phyloP scores from a whole-genome alignment of 2,113 vertebrate species.

The Alces alces region DNA sequence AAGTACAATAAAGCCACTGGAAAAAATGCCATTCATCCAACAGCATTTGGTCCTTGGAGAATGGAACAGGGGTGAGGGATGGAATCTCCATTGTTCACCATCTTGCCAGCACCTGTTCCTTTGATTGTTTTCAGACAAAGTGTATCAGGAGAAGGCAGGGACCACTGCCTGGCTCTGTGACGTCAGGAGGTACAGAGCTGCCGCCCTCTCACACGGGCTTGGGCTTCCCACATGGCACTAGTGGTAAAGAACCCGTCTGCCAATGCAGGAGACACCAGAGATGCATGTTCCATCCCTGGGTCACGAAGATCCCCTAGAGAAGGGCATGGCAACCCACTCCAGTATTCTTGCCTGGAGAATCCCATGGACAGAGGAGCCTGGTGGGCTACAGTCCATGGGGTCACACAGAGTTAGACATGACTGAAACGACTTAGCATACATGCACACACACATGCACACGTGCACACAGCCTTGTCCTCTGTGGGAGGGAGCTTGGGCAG shows the following conservation, averaged over 20 bases:
- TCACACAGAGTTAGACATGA: not conserved
- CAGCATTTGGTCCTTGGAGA: not conserved
- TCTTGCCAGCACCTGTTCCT: not conserved
- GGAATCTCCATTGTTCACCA: not conserved
- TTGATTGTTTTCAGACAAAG: not conserved
- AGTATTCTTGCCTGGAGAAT: not conserved
- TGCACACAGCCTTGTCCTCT: not conserved
- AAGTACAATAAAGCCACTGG: not conserved
- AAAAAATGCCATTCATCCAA: not conserved
- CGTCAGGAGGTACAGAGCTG: not conserved
- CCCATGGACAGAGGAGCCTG: not conserved
- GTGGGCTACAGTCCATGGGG: not conserved
- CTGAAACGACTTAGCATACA: not conserved
- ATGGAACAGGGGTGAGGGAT: not conserved
- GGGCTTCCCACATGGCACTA: not conserved
- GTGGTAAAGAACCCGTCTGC: not conserved
- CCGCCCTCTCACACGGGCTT: not conserved
- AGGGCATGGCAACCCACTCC: not conserved
- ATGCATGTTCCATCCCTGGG: not conserved
- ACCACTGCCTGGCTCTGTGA: not conserved
- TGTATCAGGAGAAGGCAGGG: not conserved
- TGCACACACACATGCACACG: accelerated
- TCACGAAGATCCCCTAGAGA: not conserved
- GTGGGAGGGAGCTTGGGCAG: not conserved
- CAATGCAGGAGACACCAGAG: not conserved